These are phyloP conservation scores for Plectropomus leopardus DNA, from an alignment of 2,113 vertebrate species.

Conservation along the genomic window DNA sequence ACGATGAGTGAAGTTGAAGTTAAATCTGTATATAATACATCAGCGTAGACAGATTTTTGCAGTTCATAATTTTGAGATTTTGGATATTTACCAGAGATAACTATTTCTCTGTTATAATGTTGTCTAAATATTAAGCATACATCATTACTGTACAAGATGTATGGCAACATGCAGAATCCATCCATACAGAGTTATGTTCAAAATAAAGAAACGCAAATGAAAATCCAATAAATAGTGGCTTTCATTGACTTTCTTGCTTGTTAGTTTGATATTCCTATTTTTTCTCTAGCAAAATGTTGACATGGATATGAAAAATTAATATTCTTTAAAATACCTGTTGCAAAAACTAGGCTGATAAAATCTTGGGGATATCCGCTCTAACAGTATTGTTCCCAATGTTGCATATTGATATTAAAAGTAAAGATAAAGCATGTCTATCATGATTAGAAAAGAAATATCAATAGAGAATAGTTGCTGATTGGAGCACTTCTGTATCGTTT, in stretches of 20 bases:
- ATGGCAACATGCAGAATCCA: conserved; percentile 76
- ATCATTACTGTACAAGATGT: conserved; percentile 73
- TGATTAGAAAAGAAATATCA: conserved; percentile 82
- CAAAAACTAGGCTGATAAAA: background rate
- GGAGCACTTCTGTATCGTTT: conserved; percentile 66
- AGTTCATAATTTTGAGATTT: conserved; percentile 17
- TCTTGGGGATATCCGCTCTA: conserved; percentile 8
- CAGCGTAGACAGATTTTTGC: background rate
- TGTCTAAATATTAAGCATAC: conserved; percentile 63
- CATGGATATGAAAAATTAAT: conserved; percentile 21
- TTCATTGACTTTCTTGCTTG: conserved; percentile 82
- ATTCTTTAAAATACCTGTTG: background rate
- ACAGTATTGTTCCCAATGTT: conserved; percentile 80
- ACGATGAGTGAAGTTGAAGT: conserved; percentile 24
- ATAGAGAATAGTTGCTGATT: conserved; percentile 74
- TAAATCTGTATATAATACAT: conserved; percentile 9
- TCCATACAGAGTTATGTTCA: conserved; percentile 39
- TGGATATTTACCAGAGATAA: conserved; percentile 14
- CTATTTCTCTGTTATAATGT: conserved; percentile 12
- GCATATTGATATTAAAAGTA: conserved; percentile 85
- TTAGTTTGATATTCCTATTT: conserved; percentile 29
- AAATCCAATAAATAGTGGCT: conserved; percentile 71
- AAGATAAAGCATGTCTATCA: conserved; percentile 81
- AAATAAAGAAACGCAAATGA: conserved; percentile 50
- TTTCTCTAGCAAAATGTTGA: conserved; percentile 7